Conservation (phyloP, 2,888 invertebrate genomes). For the Glyphotaelius pellucidus region DNA sequence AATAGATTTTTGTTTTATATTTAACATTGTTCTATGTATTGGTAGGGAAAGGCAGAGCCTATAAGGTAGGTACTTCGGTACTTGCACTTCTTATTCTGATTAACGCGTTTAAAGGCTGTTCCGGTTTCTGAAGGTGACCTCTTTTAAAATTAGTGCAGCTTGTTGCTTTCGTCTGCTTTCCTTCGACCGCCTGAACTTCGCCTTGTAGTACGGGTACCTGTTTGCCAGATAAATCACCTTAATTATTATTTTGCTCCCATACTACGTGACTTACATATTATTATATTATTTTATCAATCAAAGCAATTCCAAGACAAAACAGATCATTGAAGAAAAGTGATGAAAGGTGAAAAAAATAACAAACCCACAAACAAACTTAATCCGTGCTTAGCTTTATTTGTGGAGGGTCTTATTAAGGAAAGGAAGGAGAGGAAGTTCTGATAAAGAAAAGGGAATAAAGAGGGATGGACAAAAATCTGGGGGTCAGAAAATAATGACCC, state of each 20-base stretch:
- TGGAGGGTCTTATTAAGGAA: too few relatives aligned
- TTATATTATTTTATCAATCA: too few relatives aligned
- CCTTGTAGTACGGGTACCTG: background rate
- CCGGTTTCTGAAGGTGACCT: background rate
- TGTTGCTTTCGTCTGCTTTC: background rate
- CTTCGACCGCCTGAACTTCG: background rate
- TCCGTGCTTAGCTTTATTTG: too few relatives aligned
- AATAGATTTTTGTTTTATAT: too few relatives aligned
- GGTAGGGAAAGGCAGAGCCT: background rate
- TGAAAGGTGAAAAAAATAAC: too few relatives aligned
- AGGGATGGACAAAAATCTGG: too few relatives aligned
- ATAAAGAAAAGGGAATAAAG: too few relatives aligned
- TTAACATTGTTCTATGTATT: background rate
- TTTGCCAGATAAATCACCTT: background rate
- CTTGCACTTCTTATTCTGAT: background rate
- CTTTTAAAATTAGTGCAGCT: slow-evolving; percentile 2
- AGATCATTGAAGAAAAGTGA: too few relatives aligned
- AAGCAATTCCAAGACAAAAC: too few relatives aligned
- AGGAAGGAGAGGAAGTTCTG: too few relatives aligned
- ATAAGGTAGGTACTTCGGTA: background rate
- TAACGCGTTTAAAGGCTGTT: background rate
- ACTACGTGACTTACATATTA: background rate
- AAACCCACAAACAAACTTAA: too few relatives aligned
- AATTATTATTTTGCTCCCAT: background rate
- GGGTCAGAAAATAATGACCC: too few relatives aligned